Percentiles rank a stretch among this genome's conserved stretches.
Evolutionary conservation across 2,888 invertebrate species (phyloP).

Genomic region (Aphidoletes aphidimyza): DNA sequence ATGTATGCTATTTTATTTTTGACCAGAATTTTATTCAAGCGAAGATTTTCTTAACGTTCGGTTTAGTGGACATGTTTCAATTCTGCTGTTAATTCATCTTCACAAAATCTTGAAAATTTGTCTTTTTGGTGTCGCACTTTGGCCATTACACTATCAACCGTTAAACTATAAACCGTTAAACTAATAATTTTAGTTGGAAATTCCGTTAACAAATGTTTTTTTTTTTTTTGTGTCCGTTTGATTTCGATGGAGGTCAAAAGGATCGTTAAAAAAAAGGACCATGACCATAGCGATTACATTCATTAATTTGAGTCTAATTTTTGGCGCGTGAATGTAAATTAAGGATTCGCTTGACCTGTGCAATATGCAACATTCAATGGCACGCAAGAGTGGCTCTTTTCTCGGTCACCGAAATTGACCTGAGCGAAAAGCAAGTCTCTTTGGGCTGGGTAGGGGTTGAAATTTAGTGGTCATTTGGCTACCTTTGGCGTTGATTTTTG

Average conservation of each 20-base stretch:
- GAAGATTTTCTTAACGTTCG: too few relatives aligned
- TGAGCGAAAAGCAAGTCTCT: background rate
- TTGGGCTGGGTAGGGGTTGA: background rate
- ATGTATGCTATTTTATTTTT: background rate
- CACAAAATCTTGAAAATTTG: too few relatives aligned
- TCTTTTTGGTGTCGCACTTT: too few relatives aligned
- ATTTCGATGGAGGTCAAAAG: too few relatives aligned
- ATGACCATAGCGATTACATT: constrained; percentile 26
- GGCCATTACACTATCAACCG: too few relatives aligned
- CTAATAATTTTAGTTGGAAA: too few relatives aligned
- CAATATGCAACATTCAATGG: background rate
- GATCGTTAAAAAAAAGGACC: background rate
- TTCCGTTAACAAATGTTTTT: too few relatives aligned
- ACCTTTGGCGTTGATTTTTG: constrained; percentile 26
- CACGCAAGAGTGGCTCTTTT: background rate
- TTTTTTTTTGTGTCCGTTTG: background rate
- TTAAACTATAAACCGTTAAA: too few relatives aligned
- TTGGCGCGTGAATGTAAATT: constrained; percentile 48
- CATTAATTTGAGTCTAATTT: background rate
- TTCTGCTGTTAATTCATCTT: too few relatives aligned
- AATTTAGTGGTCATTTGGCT: constrained; percentile 17
- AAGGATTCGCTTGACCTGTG: constrained; percentile 14
- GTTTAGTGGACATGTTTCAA: too few relatives aligned
- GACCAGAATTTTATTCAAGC: background rate
- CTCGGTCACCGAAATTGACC: background rate